Evolutionary conservation across 2,113 vertebrate genomes (phyloP), one percentile per base, ranked within the genome.

Genomic region (pig (Sus scrofa)): DNA sequence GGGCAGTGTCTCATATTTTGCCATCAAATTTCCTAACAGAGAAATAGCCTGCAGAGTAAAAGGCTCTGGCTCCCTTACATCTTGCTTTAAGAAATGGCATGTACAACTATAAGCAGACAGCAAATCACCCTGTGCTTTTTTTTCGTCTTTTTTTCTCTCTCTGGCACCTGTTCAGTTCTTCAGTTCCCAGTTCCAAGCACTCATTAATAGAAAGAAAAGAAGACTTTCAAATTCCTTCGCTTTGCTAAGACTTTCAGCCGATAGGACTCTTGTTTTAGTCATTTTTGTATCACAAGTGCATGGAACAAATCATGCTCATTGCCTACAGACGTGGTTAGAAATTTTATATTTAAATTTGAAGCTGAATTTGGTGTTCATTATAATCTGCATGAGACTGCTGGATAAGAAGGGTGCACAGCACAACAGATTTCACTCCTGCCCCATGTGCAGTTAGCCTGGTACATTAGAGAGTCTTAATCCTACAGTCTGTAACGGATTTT

Each of bases 341-440:
- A 62, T 81, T 58, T 54, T 65, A 19, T 81, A 52, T 73, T 78
- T 71, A 89, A 50, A 74, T 88, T 44, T 85, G n/a, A 82, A 91
- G 24, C 2, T 73, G 1, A 1, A 2, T 62, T 37, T 26, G 6
- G 91, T 68, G 12, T 10, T 87, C 19, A 22, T 77, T 74, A 32
- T 52, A 67, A 52, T 1, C 3, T 77, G 11, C 2, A 13, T 62
- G 4, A 67, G 60, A 78, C 8, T 50, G 20, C 10, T 52, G 3
- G 2, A 1, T 34, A 19, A 79, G 39, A 56, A 32, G 1, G 20
- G 60, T 2, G 32, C 2, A 22, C 0, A 56, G 16, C 8, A 30
- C 22, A 71, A n/a, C 9, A 67, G 3, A 50, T 26, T 50, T n/a
- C 56, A 83, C 67, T 39, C 9, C 13, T 75, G 1, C 7, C 78